Percentiles rank a stretch among this genome's conserved stretches.
phyloP scores from a whole-genome alignment of 2,113 vertebrate species.

The Pelmatolapia mariae region DNA sequence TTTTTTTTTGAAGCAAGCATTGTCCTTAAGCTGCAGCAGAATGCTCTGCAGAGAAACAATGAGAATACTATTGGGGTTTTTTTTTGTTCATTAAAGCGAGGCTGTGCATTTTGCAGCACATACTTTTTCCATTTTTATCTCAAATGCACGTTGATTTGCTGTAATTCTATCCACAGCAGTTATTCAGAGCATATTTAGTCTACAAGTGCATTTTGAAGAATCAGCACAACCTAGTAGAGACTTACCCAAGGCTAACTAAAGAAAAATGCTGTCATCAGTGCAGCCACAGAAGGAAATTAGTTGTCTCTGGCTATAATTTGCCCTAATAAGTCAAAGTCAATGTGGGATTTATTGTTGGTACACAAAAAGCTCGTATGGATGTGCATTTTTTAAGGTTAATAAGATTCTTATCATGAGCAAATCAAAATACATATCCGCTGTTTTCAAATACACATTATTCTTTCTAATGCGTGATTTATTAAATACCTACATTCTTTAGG shows the following conservation, averaged over 20 bases:
- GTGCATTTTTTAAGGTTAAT: background rate
- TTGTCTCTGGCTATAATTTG: slow-evolving; percentile 59
- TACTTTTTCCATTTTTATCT: slow-evolving; percentile 16
- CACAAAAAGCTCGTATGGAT: background rate
- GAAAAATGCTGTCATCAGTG: slow-evolving; percentile 56
- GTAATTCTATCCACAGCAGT: background rate
- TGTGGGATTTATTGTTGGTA: slow-evolving; percentile 48
- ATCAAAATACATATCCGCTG: background rate
- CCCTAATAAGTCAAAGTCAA: slow-evolving; percentile 61
- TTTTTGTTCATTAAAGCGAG: background rate
- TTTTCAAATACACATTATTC: background rate
- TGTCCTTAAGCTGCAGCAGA: slow-evolving; percentile 59
- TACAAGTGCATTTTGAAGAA: slow-evolving; percentile 31
- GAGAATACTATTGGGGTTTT: background rate
- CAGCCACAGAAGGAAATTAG: slow-evolving; percentile 59
- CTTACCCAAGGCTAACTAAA: slow-evolving; percentile 32
- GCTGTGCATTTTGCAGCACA: background rate
- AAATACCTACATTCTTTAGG: background rate
- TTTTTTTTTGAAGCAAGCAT: slow-evolving; percentile 75
- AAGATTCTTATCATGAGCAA: background rate
- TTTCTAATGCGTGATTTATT: background rate
- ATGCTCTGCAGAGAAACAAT: slow-evolving; percentile 6
- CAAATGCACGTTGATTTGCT: background rate
- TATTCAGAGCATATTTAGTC: slow-evolving; percentile 5
- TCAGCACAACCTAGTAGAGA: slow-evolving; percentile 42